Conservation (phyloP, 2,113 vertebrate genomes). For the Myotis davidii region DNA sequence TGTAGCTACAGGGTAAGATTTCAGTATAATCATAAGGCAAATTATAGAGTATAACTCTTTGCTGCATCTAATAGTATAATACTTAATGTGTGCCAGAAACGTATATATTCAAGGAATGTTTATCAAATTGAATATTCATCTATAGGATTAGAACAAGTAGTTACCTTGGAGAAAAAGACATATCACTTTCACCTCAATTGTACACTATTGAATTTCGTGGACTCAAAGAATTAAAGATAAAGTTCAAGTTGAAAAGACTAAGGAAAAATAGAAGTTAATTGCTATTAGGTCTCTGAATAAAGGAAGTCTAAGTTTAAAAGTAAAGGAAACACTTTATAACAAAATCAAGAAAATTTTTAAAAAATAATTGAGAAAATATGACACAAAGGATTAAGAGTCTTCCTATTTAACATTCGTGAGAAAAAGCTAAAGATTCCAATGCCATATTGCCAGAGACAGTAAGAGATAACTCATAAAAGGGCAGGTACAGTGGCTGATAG, state of each 20-base stretch:
- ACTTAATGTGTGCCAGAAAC: not conserved
- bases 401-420: not conserved
- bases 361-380: not conserved
- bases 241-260: constrained; percentile 3
- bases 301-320: not conserved
- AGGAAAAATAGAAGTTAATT: not conserved
- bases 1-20: not conserved
- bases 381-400: not conserved
- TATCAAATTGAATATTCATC: not conserved
- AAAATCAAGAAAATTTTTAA: not conserved
- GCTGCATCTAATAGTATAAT: not conserved
- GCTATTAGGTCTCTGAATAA: constrained; percentile 25
- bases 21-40: not conserved
- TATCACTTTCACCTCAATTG: not conserved
- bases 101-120: not conserved
- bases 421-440: not conserved
- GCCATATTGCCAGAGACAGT: not conserved
- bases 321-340: not conserved
- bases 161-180: not conserved
- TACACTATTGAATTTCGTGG: not conserved
- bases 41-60: not conserved
- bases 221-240: not conserved
- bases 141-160: not conserved
- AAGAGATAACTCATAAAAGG: not conserved
- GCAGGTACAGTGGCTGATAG: not conserved